Percentiles rank a stretch among this genome's conserved stretches.
These are phyloP conservation scores for Cistogaster globosa DNA, from an alignment of 2,888 invertebrate genomes.

Conservation along the genomic window DNA sequence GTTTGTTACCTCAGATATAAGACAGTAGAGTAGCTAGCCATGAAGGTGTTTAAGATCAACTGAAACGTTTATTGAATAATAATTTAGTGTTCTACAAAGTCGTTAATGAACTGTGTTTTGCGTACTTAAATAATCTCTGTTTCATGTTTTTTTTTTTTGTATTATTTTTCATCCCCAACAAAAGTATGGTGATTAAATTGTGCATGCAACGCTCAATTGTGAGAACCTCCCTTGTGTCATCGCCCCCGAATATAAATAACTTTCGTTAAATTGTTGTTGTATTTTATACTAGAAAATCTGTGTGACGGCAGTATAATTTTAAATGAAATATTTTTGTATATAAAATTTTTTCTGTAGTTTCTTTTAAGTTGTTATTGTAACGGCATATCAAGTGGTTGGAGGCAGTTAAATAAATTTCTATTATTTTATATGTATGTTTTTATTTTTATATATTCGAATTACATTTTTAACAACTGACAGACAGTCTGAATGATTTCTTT, in stretches of 20 bases:
- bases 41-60: too few species aligned
- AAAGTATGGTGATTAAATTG: conserved; percentile 49
- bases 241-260: conserved; percentile 9
- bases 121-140: conserved; percentile 32
- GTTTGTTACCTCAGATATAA: too few species aligned
- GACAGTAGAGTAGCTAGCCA: too few species aligned
- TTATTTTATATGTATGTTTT: conserved; percentile 20
- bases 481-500: conserved; percentile 30
- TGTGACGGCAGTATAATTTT: conserved; percentile 19
- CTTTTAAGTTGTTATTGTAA: conserved; percentile 14
- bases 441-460: conserved; percentile 30
- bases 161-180: conserved; percentile 10
- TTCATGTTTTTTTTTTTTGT: background rate
- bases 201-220: conserved; percentile 39
- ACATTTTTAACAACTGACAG: conserved; percentile 33
- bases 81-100: background rate
- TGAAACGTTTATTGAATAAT: too few species aligned
- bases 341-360: conserved; percentile 24
- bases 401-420: conserved; percentile 38
- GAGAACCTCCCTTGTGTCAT: conserved; percentile 56
- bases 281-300: conserved; percentile 11
- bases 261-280: background rate
- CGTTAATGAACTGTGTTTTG: background rate
- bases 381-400: conserved; percentile 44
- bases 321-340: too few species aligned